Base-by-base conservation (phyloP, 2,888 invertebrate genomes). In the Eueremaeus valkanovi region DNA sequence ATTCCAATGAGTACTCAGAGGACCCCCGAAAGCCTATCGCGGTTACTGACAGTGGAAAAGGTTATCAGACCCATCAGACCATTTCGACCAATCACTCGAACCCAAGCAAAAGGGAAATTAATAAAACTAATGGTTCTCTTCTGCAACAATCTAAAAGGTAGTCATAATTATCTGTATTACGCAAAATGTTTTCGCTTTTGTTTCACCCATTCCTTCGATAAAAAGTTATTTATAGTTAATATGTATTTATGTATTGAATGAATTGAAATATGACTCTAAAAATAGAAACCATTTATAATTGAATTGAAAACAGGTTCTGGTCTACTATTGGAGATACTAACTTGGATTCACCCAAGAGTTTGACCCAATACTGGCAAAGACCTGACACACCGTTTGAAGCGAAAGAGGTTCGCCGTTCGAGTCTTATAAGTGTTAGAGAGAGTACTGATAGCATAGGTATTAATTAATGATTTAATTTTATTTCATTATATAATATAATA, bases 91-190 rank as follows among this genome's bases (percentile, higher is more conserved):
- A n/a, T n/a, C n/a, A n/a, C n/a, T n/a, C n/a, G n/a, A n/a, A n/a
- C n/a, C n/a, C n/a, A n/a, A n/a, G n/a, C n/a, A 13, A 55, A 55
- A 55, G 55, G 55, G 55, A 55, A 55, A 55, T n/a, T 55, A 24
- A n/a, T 24, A 55, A 55, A 24, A 29, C 3, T 55, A 9, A 29
- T 55, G 3, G 3, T n/a, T n/a, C n/a, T n/a, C n/a, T n/a, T n/a
- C n/a, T n/a, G n/a, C n/a, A n/a, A n/a, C n/a, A n/a, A n/a, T n/a
- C n/a, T n/a, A n/a, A n/a, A n/a, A n/a, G n/a, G n/a, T n/a, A n/a
- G n/a, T n/a, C n/a, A n/a, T n/a, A n/a, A n/a, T n/a, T n/a, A n/a
- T n/a, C n/a, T n/a, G n/a, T n/a, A n/a, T n/a, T n/a, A n/a, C n/a
- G n/a, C n/a, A n/a, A n/a, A n/a, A n/a, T n/a, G n/a, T n/a, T n/a